Conservation (phyloP, 2,888 invertebrate species). For the Eremobia ochroleuca region DNA sequence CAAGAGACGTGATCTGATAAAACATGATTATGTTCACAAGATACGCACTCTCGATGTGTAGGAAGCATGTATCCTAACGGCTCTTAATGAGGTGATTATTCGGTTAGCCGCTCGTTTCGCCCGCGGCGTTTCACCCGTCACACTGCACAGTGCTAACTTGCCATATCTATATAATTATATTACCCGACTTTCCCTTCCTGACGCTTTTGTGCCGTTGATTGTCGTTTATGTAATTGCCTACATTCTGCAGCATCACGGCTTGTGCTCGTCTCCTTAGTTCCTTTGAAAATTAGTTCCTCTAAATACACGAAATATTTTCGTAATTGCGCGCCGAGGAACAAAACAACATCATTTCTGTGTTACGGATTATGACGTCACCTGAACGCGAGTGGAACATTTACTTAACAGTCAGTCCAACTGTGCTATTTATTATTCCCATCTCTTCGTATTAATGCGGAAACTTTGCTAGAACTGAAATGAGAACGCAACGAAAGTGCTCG, state of each 20-base stretch:
- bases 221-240: slow-evolving; percentile 88
- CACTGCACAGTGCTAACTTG: slow-evolving; percentile 76
- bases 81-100: slow-evolving; percentile 64
- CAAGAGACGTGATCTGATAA: slow-evolving; percentile 52
- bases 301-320: slow-evolving; percentile 82
- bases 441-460: slow-evolving; percentile 56
- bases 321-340: slow-evolving; percentile 79
- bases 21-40: slow-evolving; percentile 33
- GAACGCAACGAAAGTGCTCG: slow-evolving; percentile 58
- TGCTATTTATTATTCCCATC: slow-evolving; percentile 66
- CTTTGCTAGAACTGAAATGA: slow-evolving; percentile 58
- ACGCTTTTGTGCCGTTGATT: slow-evolving; percentile 86
- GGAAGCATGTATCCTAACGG: slow-evolving; percentile 59
- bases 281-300: slow-evolving; percentile 79
- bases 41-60: slow-evolving; percentile 49
- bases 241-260: slow-evolving; percentile 78
- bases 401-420: slow-evolving; percentile 51
- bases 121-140: slow-evolving; percentile 71
- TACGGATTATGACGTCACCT: slow-evolving; percentile 67
- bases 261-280: slow-evolving; percentile 73
- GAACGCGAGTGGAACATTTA: slow-evolving; percentile 59
- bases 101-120: slow-evolving; percentile 68
- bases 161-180: slow-evolving; percentile 87
- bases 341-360: slow-evolving; percentile 75
- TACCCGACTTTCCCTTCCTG: slow-evolving; percentile 85